Conservation (phyloP, 2,888 invertebrate species). For the Deilephila porcellus region DNA sequence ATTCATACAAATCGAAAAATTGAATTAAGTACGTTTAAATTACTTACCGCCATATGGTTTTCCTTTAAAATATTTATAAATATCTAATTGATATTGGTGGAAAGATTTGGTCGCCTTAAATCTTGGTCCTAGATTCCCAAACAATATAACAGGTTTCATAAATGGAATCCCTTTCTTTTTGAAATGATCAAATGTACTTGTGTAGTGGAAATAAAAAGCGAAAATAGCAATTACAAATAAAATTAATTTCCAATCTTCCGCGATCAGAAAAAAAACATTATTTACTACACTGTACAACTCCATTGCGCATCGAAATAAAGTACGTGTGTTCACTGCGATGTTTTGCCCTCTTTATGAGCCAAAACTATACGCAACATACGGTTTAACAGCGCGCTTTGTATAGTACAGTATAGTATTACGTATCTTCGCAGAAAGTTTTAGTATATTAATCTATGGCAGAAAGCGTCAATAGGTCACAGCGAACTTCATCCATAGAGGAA, state of each 20-base stretch:
- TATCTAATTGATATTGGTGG: constrained; percentile 74
- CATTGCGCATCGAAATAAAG: neutral
- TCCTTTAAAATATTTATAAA: constrained; percentile 78
- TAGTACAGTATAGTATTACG: no score
- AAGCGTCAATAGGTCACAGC: no score
- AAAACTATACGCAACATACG: neutral
- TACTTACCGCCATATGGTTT: constrained; percentile 75
- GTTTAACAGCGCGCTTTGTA: neutral
- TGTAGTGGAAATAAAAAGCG: constrained; percentile 71
- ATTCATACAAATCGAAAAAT: no score
- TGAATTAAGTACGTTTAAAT: neutral
- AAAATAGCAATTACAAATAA: constrained; percentile 61
- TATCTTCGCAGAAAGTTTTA: no score
- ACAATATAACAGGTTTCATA: constrained; percentile 75
- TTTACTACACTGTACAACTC: neutral
- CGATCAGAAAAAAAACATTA: neutral
- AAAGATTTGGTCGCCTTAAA: constrained; percentile 72
- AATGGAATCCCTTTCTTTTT: constrained; percentile 74
- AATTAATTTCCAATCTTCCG: constrained; percentile 71
- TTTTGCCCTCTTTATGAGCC: neutral
- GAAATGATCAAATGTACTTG: constrained; percentile 75
- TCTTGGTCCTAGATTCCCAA: constrained; percentile 78
- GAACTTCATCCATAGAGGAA: no score
- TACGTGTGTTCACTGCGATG: neutral
- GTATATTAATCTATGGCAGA: no score